A percentile compares a stretch with the other conserved stretches of the same genome.
phyloP scores from a whole-genome alignment of 2,797 vertebrate species.

The Syngnathus rostellatus region DNA sequence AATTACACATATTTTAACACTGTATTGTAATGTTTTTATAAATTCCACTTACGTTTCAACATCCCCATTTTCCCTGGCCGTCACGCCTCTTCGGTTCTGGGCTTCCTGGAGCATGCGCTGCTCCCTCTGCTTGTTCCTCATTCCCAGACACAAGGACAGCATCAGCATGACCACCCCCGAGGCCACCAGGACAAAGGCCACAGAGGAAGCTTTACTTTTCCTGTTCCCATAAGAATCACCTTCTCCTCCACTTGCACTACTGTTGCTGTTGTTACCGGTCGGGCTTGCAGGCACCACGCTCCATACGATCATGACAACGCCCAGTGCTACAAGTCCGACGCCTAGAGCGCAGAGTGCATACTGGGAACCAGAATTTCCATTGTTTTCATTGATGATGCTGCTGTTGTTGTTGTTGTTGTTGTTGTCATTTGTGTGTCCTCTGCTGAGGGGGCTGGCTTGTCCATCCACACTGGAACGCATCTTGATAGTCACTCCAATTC shows the following conservation, averaged over 20 bases:
- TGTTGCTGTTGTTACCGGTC: conserved; percentile 57
- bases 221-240: conserved; percentile 1
- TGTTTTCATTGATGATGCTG: conserved; percentile 24
- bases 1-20: neutral
- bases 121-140: conserved; percentile 78
- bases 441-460: conserved; percentile 10
- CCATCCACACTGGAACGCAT: conserved; percentile 46
- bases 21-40: neutral
- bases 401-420: conserved; percentile 13
- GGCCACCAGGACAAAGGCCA: conserved; percentile 85
- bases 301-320: conserved; percentile 94
- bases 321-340: conserved; percentile 84
- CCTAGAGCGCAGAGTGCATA: conserved; percentile 89
- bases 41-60: conserved; percentile 58
- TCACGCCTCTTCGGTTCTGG: conserved; percentile 15
- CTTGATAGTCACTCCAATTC: conserved; percentile 18
- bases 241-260: neutral
- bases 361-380: conserved; percentile 77
- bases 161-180: conserved; percentile 80
- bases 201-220: conserved; percentile 78
- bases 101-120: conserved; percentile 52
- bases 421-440: conserved; percentile 8
- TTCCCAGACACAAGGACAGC: conserved; percentile 81
- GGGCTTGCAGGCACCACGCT: conserved; percentile 75
- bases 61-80: conserved; percentile 21